These are phyloP conservation scores for Hydrotaea cyrtoneurina DNA, from an alignment of 2,888 invertebrate species.

Conservation along the genomic window DNA sequence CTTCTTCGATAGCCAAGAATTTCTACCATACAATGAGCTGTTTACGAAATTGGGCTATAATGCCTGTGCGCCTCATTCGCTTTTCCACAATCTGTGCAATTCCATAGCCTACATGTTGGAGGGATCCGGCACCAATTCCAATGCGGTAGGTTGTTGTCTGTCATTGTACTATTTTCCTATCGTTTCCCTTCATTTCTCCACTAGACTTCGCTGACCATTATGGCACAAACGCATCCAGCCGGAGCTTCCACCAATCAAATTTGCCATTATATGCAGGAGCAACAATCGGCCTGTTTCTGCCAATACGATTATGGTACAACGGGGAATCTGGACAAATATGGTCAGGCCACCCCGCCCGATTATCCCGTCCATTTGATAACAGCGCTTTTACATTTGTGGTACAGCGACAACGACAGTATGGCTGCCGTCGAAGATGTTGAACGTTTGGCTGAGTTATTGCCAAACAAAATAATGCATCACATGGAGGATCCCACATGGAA, in stretches of 20 bases:
- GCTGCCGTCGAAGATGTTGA: conserved; percentile 74
- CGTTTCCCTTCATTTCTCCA: no score
- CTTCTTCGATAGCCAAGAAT: conserved; percentile 82
- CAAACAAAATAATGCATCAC: conserved; percentile 71
- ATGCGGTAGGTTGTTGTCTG: conserved; percentile 43
- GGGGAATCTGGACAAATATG: conserved; percentile 69
- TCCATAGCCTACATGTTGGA: conserved; percentile 82
- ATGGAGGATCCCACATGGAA: conserved; percentile 72
- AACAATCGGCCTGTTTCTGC: conserved; percentile 71
- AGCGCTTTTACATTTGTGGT: conserved; percentile 73
- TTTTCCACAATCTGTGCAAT: conserved; percentile 81
- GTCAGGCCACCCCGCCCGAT: conserved; percentile 69
- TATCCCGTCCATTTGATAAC: conserved; percentile 72
- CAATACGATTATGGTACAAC: conserved; percentile 71
- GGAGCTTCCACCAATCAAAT: conserved; percentile 75
- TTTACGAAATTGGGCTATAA: conserved; percentile 81
- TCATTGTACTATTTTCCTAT: background rate
- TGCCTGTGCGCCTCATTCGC: conserved; percentile 82
- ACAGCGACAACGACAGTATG: conserved; percentile 73
- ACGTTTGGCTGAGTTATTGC: conserved; percentile 68
- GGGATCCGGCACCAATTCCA: background rate
- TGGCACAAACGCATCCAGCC: conserved; percentile 80
- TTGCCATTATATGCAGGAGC: conserved; percentile 73
- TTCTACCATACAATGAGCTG: conserved; percentile 83
- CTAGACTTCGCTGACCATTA: conserved; percentile 82